These are phyloP conservation scores for Scelioninae gen. 1 DNA, from an alignment of 2,888 invertebrate genomes.

Conservation along the genomic window DNA sequence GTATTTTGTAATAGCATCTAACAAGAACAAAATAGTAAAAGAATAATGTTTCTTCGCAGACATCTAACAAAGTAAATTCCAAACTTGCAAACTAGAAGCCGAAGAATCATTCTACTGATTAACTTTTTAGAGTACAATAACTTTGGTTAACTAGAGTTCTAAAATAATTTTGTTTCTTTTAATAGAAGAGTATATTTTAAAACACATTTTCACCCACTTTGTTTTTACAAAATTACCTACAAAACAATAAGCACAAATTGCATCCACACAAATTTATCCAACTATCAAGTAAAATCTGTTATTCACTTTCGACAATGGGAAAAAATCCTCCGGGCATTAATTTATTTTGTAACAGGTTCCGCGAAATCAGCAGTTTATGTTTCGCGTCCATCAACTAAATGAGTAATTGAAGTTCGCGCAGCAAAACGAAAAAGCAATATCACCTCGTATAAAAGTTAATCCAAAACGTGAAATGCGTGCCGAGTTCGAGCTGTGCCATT, in stretches of 20 bases:
- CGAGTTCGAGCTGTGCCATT: constrained; percentile 61
- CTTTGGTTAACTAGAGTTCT: no score
- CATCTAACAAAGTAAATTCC: no score
- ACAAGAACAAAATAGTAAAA: no score
- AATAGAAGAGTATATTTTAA: no score
- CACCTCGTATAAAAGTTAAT: constrained; percentile 64
- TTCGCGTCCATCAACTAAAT: constrained; percentile 56
- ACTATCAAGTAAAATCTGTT: constrained; percentile 15
- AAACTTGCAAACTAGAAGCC: no score
- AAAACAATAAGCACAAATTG: not conserved
- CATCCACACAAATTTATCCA: not conserved
- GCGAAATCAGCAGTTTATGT: constrained; percentile 42
- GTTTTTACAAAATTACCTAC: no score
- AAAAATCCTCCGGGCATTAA: constrained; percentile 23
- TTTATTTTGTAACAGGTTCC: constrained; percentile 20
- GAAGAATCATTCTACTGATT: no score
- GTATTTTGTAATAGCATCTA: no score
- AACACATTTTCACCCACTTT: no score
- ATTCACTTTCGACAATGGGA: constrained; percentile 18
- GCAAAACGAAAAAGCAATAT: constrained; percentile 59
- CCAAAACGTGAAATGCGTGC: constrained; percentile 67
- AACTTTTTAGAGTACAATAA: no score
- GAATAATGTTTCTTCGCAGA: no score
- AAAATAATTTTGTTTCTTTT: no score
- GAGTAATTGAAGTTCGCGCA: constrained; percentile 49